A percentile compares a stretch with the other conserved stretches of the same genome.
Conservation (phyloP, 2,888 invertebrate species). For the Conops quadrifasciatus region DNA sequence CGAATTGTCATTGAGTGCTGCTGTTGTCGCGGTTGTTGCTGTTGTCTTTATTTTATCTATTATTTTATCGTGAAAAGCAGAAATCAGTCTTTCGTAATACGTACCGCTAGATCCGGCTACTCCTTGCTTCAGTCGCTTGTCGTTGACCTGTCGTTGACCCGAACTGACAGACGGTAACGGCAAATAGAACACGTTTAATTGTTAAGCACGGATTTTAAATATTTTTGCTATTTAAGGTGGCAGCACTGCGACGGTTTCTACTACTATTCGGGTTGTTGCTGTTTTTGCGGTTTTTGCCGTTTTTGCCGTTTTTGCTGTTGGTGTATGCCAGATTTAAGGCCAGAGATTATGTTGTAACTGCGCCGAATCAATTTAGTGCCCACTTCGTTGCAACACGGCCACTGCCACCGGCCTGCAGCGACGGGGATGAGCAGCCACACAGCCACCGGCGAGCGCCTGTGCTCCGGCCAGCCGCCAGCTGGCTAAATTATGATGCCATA, state of each 20-base stretch:
- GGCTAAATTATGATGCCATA: constrained; percentile 24
- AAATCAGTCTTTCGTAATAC: constrained; percentile 3
- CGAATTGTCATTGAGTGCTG: neutral
- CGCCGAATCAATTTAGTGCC: constrained; percentile 20
- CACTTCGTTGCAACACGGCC: constrained; percentile 1
- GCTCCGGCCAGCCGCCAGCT: constrained; percentile 7
- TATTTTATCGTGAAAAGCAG: neutral
- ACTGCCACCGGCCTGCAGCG: neutral
- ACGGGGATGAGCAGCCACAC: neutral
- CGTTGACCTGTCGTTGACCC: constrained; percentile 17
- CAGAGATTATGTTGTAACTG: constrained; percentile 17
- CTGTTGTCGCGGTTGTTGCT: neutral
- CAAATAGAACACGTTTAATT: constrained; percentile 7
- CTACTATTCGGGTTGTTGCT: neutral
- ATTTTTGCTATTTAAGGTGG: constrained; percentile 1
- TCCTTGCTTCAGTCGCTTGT: neutral
- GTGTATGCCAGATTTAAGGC: constrained; percentile 11
- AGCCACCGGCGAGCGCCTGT: constrained; percentile 1
- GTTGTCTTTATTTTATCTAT: neutral
- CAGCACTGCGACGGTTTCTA: too few relatives aligned
- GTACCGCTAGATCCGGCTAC: neutral
- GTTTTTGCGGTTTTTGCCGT: neutral
- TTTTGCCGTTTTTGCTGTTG: neutral
- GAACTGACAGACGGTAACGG: neutral
- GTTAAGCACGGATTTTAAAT: constrained; percentile 2